Evolutionary conservation across 2,888 invertebrate species (phyloP).

Genomic region (Amaurobius ferox): DNA sequence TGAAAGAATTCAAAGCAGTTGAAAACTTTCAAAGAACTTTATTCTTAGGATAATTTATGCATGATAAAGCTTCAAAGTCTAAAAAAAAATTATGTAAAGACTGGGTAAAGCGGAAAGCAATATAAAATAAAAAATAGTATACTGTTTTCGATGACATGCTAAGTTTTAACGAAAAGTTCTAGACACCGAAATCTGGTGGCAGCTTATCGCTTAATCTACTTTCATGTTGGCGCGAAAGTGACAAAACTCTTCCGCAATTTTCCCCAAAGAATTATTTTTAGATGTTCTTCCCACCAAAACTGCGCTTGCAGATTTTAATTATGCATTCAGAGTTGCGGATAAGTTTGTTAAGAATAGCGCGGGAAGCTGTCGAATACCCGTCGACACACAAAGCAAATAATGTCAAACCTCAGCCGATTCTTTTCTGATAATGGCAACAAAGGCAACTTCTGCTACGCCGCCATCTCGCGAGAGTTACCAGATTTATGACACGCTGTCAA

Average conservation of each 20-base stretch:
- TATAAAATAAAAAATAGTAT: no score
- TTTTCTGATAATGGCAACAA: constrained; percentile 65
- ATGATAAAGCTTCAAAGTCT: no score
- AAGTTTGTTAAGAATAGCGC: constrained; percentile 38
- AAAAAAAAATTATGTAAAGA: no score
- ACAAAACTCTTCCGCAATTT: constrained; percentile 22
- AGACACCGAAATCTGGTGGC: neutral
- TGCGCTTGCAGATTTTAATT: constrained; percentile 34
- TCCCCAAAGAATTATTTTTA: constrained; percentile 15
- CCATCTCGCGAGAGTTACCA: constrained; percentile 60
- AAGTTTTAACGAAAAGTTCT: neutral
- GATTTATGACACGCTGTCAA: constrained; percentile 69
- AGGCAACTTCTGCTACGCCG: constrained; percentile 36
- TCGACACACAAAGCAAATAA: constrained; percentile 67
- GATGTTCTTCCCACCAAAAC: neutral
- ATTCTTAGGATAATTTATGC: no score
- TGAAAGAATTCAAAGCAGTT: no score
- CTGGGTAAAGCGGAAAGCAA: no score
- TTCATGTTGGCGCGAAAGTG: neutral
- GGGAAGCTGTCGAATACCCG: constrained; percentile 45
- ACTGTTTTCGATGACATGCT: no score
- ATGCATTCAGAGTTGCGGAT: constrained; percentile 46
- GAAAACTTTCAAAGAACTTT: no score
- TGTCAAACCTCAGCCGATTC: constrained; percentile 46
- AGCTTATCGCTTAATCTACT: constrained; percentile 11